Evolutionary conservation across 2,888 invertebrate species (phyloP), one percentile per base, ranked within the genome.

Genomic region (Pachymerium ferrugineum): DNA sequence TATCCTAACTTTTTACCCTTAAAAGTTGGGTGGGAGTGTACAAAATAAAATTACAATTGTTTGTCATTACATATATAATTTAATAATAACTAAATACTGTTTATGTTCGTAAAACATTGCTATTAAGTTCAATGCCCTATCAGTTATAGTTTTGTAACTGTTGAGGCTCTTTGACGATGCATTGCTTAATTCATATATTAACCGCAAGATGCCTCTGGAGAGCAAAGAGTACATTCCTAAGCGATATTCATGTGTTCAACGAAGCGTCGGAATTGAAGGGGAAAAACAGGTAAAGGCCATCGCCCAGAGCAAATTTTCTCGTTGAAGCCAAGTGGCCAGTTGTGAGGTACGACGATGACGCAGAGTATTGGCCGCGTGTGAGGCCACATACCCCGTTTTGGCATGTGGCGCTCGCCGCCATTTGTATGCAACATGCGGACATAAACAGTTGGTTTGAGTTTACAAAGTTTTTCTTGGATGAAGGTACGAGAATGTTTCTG

Each of bases 351-450:
- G 62, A 62, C 62, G 62, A 62, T 62, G 62, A 62, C 62, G 8
- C 25, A 62, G 62, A 62, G 62, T 62, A 62, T 25, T 62, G 62
- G 25, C 62, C 62, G 62, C 62, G 62, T 62, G 28, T 62, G 62
- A 62, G 62, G 62, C 62, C 62, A 62, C 62, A 62, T n/a, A 62
- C 62, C 62, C 28, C 28, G 62, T 62, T 62, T 62, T 28, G 28
- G 62, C 62, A 62, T 62, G 62, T 62, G 62, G 62, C 62, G 62
- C 62, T 62, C 10, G 62, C 25, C 62, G 62, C 62, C 62, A 62
- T 62, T 62, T 62, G 28, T 28, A 1, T 25, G 28, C 62, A 62
- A 1, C 62, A 22, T 62, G 62, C 62, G 8, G 12, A 1, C 1
- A 62, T 62, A 28, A 62, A 62, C 62, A 62, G 22, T 62, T 62